A percentile compares a stretch with the other conserved stretches of the same genome.
Evolutionary conservation across 2,797 vertebrate genomes (phyloP).

Genomic region (Podargus strigoides): DNA sequence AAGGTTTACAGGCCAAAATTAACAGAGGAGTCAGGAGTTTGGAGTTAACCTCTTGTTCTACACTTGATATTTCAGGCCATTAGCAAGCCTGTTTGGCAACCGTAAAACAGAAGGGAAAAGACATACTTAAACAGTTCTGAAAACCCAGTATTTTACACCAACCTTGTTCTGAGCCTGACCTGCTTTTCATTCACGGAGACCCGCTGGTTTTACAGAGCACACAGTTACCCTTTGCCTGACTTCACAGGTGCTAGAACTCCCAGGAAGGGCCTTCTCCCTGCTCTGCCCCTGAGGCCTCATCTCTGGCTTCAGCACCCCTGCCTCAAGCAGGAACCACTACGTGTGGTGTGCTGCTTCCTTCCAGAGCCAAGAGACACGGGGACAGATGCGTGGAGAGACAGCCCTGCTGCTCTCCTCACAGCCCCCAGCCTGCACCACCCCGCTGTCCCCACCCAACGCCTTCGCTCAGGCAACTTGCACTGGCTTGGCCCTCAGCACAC

Average conservation of each 20-base stretch:
- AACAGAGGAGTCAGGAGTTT: not conserved
- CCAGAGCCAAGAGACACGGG: not conserved
- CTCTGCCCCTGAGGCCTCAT: not conserved
- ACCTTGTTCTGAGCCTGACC: not conserved
- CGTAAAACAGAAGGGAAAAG: not conserved
- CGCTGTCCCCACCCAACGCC: not conserved
- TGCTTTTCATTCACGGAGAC: not conserved
- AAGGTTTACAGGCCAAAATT: not conserved
- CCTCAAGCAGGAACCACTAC: not conserved
- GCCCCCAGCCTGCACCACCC: not conserved
- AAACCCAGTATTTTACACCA: not conserved
- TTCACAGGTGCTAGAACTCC: not conserved
- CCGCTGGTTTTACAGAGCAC: not conserved
- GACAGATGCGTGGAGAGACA: rapidly evolving
- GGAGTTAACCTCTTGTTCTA: not conserved
- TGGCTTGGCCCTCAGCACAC: not conserved
- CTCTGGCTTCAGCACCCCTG: not conserved
- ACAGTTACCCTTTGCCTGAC: not conserved
- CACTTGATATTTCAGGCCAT: not conserved
- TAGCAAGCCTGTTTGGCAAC: not conserved
- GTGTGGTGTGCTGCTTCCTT: rapidly evolving
- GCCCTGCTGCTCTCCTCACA: not conserved
- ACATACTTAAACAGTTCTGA: not conserved
- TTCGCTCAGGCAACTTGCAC: not conserved
- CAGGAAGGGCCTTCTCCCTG: not conserved